Base-by-base conservation (phyloP, 2,113 vertebrate genomes). In the Pardalotus punctatus region DNA sequence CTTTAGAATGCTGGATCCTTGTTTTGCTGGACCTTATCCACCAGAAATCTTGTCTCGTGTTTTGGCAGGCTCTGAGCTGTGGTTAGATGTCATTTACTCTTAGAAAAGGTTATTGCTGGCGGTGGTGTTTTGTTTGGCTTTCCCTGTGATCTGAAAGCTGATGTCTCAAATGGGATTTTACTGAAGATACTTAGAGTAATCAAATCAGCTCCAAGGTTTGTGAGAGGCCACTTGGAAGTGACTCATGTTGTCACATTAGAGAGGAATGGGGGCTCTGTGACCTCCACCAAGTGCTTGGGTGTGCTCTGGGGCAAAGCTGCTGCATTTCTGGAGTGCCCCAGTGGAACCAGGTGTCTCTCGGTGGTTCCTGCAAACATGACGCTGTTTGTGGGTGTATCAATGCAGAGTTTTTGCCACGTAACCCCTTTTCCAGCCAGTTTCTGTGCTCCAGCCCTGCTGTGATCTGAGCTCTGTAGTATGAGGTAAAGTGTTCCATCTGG, bases 21-120 rank as follows among this genome's bases (percentile, higher is more conserved):
- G 42, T 47, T 93, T 82, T 92, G 53, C 77, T 95, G 95, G 92
- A 54, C 78, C 14, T 61, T 33, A 28, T 54, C 87, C 81, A 70
- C 69, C 83, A 67, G 31, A 53, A 89, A 86, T 50, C 90, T 83
- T 62, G 45, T 76, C 86, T 48, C 33, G 90, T 3, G 13, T 65
- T 84, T 88, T 95, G 86, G 93, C 93, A 81, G 89, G 76, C 80
- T 69, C 62, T 17, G 51, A 5, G 19, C 74, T 73, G 86, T 48
- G 66, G 53, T 87, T 93, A 88, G 51, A 45, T 89, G 92, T 71
- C 35, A 24, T 56, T 93, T 45, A 21, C 67, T 78, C 69, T 47
- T 80, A 64, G 65, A 19, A 56, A 81, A 90, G 79, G 76, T 92
- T 90, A 48, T 45, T 94, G 77, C 76, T 91, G 73, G 3, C 18